Conservation (phyloP, 2,888 invertebrate genomes). For the Eulithis prunata region DNA sequence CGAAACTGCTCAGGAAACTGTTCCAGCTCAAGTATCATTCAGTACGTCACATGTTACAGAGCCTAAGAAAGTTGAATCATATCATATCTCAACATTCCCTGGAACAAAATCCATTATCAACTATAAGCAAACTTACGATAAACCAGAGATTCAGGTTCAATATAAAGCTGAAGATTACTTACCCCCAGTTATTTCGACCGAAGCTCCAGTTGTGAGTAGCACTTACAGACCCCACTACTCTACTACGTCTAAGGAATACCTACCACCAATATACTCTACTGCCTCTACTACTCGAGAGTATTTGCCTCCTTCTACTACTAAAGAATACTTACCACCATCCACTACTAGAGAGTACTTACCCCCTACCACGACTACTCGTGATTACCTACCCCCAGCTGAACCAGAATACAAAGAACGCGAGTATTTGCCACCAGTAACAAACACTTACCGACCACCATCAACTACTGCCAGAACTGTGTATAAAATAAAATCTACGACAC, state of each 20-base stretch:
- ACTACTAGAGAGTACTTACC: conserved; percentile 34
- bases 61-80: conserved; percentile 63
- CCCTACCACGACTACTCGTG: conserved; percentile 31
- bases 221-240: conserved; percentile 67
- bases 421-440: conserved; percentile 38
- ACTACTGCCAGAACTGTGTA: conserved; percentile 55
- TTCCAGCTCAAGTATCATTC: conserved; percentile 52
- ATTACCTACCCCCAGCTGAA: conserved; percentile 50
- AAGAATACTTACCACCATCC: conserved; percentile 29
- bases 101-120: conserved; percentile 56
- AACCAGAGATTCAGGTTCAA: conserved; percentile 71
- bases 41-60: conserved; percentile 60
- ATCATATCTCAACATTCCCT: conserved; percentile 63
- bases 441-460: conserved; percentile 50
- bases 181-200: conserved; percentile 65
- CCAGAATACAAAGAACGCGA: conserved; percentile 26
- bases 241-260: conserved; percentile 40
- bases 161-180: conserved; percentile 75
- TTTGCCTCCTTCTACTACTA: conserved; percentile 38
- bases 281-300: conserved; percentile 46
- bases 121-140: conserved; percentile 65
- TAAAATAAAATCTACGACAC: conserved; percentile 57
- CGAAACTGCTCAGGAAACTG: conserved; percentile 47
- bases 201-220: conserved; percentile 54
- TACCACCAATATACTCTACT: conserved; percentile 31